phyloP scores from a whole-genome alignment of 1,140 invertebrate species.

The Aradophagus sp. region DNA sequence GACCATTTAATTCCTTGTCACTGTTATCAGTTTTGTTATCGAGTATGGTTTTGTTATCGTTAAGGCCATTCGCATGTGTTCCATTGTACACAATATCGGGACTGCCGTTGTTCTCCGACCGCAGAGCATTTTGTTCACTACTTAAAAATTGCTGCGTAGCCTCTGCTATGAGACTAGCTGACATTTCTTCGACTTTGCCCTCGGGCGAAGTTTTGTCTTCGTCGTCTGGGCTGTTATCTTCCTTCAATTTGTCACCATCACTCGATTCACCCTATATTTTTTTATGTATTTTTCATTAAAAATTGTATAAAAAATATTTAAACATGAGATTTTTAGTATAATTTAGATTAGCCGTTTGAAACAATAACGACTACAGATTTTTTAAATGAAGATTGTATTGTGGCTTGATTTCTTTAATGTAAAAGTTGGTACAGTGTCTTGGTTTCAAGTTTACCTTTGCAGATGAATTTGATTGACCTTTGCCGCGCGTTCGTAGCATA shows the following conservation, averaged over 20 bases:
- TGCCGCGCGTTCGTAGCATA: slow-evolving; percentile 85
- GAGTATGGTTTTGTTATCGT: slow-evolving; percentile 68
- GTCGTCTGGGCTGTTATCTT: slow-evolving; percentile 67
- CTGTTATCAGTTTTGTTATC: slow-evolving; percentile 71
- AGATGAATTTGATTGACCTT: slow-evolving; percentile 76
- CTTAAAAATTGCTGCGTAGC: slow-evolving; percentile 71
- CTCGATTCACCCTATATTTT: slow-evolving; percentile 68
- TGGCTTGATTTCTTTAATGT: too few species aligned
- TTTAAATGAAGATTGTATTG: too few species aligned
- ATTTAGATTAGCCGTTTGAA: too few species aligned
- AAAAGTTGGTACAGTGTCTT: too few species aligned
- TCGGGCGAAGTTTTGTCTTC: slow-evolving; percentile 64
- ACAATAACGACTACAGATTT: too few species aligned
- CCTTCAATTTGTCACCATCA: slow-evolving; percentile 70
- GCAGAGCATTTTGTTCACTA: slow-evolving; percentile 67
- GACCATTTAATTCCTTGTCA: slow-evolving; percentile 70
- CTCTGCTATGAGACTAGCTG: slow-evolving; percentile 71
- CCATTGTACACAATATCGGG: slow-evolving; percentile 69
- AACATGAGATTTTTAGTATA: too few species aligned
- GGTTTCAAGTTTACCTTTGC: slow-evolving; percentile 62
- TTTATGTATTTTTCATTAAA: too few species aligned
- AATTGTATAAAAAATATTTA: neutral
- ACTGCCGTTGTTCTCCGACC: slow-evolving; percentile 61
- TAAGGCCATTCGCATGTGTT: slow-evolving; percentile 71
- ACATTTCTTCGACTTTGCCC: slow-evolving; percentile 69